Percentiles rank a stretch among this genome's conserved stretches.
Conservation (phyloP, 64 coral and sea anemone species). For the Cladopsammia gracilis region DNA sequence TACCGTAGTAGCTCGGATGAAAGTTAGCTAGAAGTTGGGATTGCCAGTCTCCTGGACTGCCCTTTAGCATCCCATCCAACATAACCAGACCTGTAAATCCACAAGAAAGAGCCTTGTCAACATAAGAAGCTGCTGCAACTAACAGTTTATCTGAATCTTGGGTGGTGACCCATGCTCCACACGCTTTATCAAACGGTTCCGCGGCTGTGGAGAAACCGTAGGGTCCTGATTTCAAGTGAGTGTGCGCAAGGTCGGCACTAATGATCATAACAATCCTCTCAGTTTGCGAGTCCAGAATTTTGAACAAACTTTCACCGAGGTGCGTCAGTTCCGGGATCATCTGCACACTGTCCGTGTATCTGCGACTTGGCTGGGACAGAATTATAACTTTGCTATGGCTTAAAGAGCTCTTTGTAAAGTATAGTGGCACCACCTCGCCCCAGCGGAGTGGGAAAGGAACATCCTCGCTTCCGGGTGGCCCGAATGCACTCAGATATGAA, state of each 20-base stretch:
- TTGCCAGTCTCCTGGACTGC: conserved; percentile 37
- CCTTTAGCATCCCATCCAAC: conserved; percentile 81
- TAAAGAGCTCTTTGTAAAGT: conserved; percentile 65
- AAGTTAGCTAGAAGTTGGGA: conserved; percentile 73
- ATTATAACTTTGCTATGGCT: conserved; percentile 58
- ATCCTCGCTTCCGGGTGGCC: conserved; percentile 78
- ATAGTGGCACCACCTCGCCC: conserved; percentile 77
- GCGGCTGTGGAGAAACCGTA: conserved; percentile 86
- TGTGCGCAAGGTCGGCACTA: conserved; percentile 90
- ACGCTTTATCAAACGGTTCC: conserved; percentile 87
- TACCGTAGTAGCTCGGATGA: conserved; percentile 88
- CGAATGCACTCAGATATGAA: conserved; percentile 82
- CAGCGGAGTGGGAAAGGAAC: conserved; percentile 80
- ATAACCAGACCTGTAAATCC: conserved; percentile 85
- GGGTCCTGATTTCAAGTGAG: conserved; percentile 79
- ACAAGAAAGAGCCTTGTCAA: conserved; percentile 83
- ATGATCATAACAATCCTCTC: conserved; percentile 67
- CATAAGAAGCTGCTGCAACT: conserved; percentile 68
- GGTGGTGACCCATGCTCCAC: conserved; percentile 71
- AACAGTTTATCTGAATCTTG: conserved; percentile 61
- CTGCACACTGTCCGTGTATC: conserved; percentile 76
- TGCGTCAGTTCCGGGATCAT: conserved; percentile 82
- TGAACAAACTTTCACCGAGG: conserved; percentile 58
- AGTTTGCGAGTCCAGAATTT: conserved; percentile 18
- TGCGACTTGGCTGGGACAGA: conserved; percentile 89